Percentiles rank a stretch among this genome's conserved stretches.
These are phyloP conservation scores for Semicossyphus pulcher DNA, from an alignment of 2,113 vertebrate species.

Conservation along the genomic window DNA sequence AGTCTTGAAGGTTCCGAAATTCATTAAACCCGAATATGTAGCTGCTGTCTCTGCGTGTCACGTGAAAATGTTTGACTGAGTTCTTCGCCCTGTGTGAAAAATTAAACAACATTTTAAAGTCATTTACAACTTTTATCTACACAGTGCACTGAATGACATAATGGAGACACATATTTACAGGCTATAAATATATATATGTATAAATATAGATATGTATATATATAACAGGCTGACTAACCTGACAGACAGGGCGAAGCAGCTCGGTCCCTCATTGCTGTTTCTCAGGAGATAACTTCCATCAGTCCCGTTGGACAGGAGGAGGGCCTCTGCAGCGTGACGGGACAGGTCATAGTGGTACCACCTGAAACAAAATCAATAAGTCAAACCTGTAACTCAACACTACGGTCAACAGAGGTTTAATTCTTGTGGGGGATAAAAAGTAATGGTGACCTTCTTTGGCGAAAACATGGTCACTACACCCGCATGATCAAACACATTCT, in stretches of 20 bases:
- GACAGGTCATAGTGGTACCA: slow-evolving; percentile 94
- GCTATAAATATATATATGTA: not conserved
- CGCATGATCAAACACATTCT: too few species aligned
- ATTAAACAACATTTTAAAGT: not conserved
- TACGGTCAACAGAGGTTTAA: not conserved
- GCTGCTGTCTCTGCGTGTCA: slow-evolving; percentile 82
- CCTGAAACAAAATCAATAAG: slow-evolving; percentile 69
- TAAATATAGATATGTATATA: not conserved
- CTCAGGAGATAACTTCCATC: slow-evolving; percentile 95
- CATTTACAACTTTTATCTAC: too few species aligned
- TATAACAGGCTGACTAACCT: slow-evolving; percentile 80
- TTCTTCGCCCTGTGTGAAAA: slow-evolving; percentile 90
- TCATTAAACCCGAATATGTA: slow-evolving; percentile 95
- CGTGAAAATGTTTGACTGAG: slow-evolving; percentile 96
- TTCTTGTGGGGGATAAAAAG: too few species aligned
- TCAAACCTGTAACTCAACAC: not conserved
- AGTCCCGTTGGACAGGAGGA: slow-evolving; percentile 92
- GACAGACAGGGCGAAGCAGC: slow-evolving; percentile 91
- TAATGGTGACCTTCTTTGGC: too few species aligned
- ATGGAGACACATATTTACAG: not conserved
- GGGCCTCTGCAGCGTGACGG: slow-evolving; percentile 91
- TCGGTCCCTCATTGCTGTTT: slow-evolving; percentile 87
- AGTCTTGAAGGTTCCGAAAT: slow-evolving; percentile 89
- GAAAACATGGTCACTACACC: too few species aligned
- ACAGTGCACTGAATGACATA: not conserved